Base-by-base conservation (phyloP, 2,888 invertebrate genomes). In the Aleiodes leptofemur region DNA sequence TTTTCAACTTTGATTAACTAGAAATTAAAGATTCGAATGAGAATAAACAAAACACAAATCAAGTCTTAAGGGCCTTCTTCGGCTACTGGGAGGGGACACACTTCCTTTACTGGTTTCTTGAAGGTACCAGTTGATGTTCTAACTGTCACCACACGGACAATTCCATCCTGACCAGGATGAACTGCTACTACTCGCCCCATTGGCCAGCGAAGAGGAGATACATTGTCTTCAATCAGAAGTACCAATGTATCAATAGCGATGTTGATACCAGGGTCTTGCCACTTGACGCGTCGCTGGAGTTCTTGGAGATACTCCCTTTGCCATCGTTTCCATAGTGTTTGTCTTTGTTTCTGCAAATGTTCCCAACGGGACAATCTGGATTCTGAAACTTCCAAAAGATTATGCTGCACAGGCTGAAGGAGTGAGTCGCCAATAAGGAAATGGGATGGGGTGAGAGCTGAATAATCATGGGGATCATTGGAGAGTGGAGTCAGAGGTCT, bases 291-390 rank as follows among this genome's bases (percentile, higher is more conserved):
- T 14, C 76, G 43, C 8, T 78, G 78, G 0, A 80, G 29, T 51
- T 80, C 77, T 16, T 80, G 76, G 4, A 81, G 5, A 8, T 81
- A 82, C 9, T 80, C 81, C 3, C 69, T 71, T 8, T 72, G 61
- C 80, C 79, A 81, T 9, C 80, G 56, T 3, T 51, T 13, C 80
- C 79, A 81, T 34, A 81, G 79, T 29, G 78, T 59, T 34, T 78
- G 78, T 48, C 72, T 74, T 1, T 80, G 38, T 43, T 80, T 78
- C 31, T 79, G 77, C 1, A 81, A 69, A 13, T 78, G 81, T 34
- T 80, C 72, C 79, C 82, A 80, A 0, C 14, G 59, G 7, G 80
- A 81, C 9, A 80, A 66, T 3, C 76, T 73, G 69, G 79, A 78
- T 2, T 31, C 23, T 1, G 75, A 61, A 14, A 57, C 72, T 14